Evolutionary conservation across 2,888 invertebrate genomes (phyloP).

Genomic region (Leptogaster cylindrica): DNA sequence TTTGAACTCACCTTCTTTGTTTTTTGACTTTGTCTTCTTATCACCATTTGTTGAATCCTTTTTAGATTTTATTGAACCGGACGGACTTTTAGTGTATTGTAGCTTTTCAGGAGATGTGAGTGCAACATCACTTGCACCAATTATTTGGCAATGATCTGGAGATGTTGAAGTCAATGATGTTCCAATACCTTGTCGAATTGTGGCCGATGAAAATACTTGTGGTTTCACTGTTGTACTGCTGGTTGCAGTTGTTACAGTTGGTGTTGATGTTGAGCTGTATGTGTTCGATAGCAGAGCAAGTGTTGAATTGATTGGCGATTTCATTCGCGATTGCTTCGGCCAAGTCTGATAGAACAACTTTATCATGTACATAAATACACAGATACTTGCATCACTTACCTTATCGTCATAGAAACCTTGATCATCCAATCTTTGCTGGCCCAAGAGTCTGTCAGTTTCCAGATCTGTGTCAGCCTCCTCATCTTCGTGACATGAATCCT

Average conservation of each 20-base stretch:
- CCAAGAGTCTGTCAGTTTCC: slow-evolving; percentile 94
- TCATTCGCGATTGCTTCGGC: slow-evolving; percentile 52
- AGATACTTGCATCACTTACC: slow-evolving; percentile 49
- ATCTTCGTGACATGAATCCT: slow-evolving; percentile 65
- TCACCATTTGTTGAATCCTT: slow-evolving; percentile 62
- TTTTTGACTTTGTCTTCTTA: slow-evolving; percentile 59
- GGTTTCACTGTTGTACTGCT: slow-evolving; percentile 52
- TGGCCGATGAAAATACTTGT: slow-evolving; percentile 58
- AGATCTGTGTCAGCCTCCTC: slow-evolving; percentile 97
- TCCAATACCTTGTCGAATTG: slow-evolving; percentile 60
- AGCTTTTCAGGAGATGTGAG: slow-evolving; percentile 58
- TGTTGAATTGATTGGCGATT: slow-evolving; percentile 49
- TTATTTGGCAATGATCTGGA: slow-evolving; percentile 58
- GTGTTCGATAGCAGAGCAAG: slow-evolving; percentile 12
- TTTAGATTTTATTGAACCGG: slow-evolving; percentile 65
- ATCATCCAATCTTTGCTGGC: slow-evolving; percentile 91
- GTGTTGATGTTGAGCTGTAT: slow-evolving; percentile 49
- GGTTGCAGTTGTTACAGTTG: slow-evolving; percentile 50
- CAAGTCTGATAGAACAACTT: slow-evolving; percentile 50
- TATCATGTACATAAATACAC: neutral
- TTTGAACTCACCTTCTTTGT: slow-evolving; percentile 59
- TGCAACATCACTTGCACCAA: slow-evolving; percentile 54
- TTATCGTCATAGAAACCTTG: slow-evolving; percentile 85
- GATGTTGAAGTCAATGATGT: slow-evolving; percentile 58
- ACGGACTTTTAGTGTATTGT: slow-evolving; percentile 64